These are phyloP conservation scores for Ploceus nigricollis DNA, from an alignment of 2,113 vertebrate genomes.

Conservation along the genomic window DNA sequence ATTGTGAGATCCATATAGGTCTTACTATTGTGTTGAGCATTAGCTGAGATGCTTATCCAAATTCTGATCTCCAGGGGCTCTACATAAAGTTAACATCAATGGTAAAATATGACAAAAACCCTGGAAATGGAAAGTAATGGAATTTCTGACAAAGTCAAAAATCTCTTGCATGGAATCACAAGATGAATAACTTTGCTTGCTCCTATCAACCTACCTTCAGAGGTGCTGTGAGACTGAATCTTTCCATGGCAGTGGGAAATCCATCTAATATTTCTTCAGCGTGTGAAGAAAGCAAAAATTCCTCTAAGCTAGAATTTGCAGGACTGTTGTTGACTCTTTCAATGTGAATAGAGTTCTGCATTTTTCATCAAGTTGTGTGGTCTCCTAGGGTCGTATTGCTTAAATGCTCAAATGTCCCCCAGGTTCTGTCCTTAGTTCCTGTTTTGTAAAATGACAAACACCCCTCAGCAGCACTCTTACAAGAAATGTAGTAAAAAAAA, in stretches of 20 bases:
- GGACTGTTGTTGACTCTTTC: neutral
- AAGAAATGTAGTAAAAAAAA: neutral
- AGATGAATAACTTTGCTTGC: neutral
- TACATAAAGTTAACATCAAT: neutral
- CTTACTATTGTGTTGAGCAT: neutral
- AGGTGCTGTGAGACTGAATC: neutral
- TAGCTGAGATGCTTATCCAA: neutral
- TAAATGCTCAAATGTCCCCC: neutral
- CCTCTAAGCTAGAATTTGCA: neutral
- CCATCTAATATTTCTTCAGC: neutral
- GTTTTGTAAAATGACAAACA: neutral
- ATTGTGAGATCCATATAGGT: neutral
- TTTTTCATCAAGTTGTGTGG: fast-evolving
- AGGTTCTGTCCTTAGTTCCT: neutral
- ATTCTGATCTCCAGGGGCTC: neutral
- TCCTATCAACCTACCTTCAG: neutral
- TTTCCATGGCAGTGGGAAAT: neutral
- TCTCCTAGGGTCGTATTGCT: neutral
- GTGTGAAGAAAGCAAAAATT: neutral
- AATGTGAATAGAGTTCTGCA: neutral
- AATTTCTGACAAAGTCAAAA: neutral
- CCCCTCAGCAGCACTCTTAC: neutral
- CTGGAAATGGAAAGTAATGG: neutral
- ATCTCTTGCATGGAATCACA: neutral
- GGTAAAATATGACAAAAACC: neutral